Evolutionary conservation across 2,113 vertebrate genomes (phyloP), one percentile per base, ranked within the genome.

Genomic region (Phyllostomus hastatus): DNA sequence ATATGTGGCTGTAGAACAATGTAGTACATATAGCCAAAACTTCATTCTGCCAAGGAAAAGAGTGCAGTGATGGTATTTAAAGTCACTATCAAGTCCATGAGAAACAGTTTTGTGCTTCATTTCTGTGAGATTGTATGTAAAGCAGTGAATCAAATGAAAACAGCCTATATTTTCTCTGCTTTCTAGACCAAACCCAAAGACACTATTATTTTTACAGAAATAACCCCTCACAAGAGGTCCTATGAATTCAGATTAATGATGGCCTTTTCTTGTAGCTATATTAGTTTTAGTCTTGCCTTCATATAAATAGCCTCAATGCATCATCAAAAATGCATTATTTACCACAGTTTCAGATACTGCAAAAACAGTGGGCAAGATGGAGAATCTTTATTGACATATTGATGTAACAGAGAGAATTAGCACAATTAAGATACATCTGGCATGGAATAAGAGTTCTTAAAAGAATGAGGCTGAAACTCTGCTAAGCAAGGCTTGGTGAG

Each of bases 361-460:
- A 94, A 86, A 91, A 85, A 81, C 7, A 79, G 8, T 83, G 10
- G 10, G 24, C 22, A 69, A 95, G 41, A 61, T 50, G 43, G n/a
- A 88, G 66, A 52, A 86, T 64, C 46, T 69, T 95, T 95, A 90
- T 33, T 92, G 81, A 76, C 66, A 78, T 79, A 81, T 59, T 83
- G 46, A 92, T 76, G 66, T 87, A 96, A 86, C n/a, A 89, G 64
- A 83, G 22, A 96, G 22, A 95, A 96, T 97, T 95, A 73, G 66
- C 88, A 76, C 35, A 59, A 81, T 70, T 91, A 97, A 82, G 80
- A 57, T 90, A 15, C 16, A 57, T 24, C 76, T 72, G 61, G 70
- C 35, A 72, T 48, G 15, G 17, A 87, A 90, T 79, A 54, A 57
- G 89, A 54, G 8, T 70, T 70, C 75, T 70, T 69, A 24, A 75